These are phyloP conservation scores for Picathartes gymnocephalus DNA, from an alignment of 2,113 vertebrate species.

Conservation along the genomic window DNA sequence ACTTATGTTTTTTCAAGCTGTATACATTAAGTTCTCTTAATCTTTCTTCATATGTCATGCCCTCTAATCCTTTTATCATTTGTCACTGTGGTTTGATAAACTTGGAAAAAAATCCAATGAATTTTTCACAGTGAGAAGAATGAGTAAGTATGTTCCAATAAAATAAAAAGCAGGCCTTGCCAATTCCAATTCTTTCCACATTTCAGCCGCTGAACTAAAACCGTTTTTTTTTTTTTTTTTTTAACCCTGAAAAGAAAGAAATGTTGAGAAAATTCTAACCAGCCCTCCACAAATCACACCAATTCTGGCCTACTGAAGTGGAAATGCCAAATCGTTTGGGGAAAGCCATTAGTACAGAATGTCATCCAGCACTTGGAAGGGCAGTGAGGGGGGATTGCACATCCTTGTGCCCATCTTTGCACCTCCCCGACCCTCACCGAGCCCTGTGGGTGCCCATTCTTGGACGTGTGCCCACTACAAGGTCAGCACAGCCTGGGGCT, in stretches of 20 bases:
- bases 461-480: rapidly evolving
- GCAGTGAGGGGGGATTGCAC: background rate
- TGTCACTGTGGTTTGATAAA: slow-evolving; percentile 57
- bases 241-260: too few species aligned
- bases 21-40: slow-evolving; percentile 64
- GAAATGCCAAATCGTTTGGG: background rate
- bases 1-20: slow-evolving; percentile 57
- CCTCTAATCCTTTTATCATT: slow-evolving; percentile 61
- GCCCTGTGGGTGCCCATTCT: rapidly evolving
- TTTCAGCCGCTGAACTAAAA: background rate
- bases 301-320: background rate
- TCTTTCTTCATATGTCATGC: slow-evolving; percentile 50
- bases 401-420: background rate
- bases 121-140: slow-evolving; percentile 55
- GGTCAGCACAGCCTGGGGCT: background rate
- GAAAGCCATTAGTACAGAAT: background rate
- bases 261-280: background rate
- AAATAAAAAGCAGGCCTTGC: slow-evolving; percentile 4
- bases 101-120: slow-evolving; percentile 27
- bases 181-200: slow-evolving; percentile 1
- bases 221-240: background rate
- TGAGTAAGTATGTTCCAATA: slow-evolving; percentile 6
- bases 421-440: background rate
- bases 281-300: background rate
- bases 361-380: rapidly evolving